Base-by-base conservation (phyloP, 2,797 vertebrate genomes). In the Lindbergichthys nudifrons region DNA sequence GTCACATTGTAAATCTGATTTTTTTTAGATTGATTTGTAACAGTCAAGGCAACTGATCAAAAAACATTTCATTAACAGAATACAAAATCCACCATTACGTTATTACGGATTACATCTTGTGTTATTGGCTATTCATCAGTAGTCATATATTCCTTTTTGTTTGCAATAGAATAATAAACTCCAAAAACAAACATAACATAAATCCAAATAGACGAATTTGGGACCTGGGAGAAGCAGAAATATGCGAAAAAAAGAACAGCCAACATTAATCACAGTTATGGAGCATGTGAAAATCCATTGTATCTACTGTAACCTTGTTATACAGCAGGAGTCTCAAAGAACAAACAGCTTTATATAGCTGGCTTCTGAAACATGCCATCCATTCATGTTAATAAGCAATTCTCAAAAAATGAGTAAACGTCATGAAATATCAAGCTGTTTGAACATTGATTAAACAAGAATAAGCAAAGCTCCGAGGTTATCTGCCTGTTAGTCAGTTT, bases 181-280 rank as follows among this genome's bases (percentile, higher is more conserved):
- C n/a, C 8, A 16, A 5, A 26, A 5, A 26, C 4, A 26, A 26
- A 26, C 26, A 26, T 26, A 26, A 26, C 26, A 26, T 26, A 26
- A 5, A 26, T 26, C 26, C 26, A 5, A 26, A 26, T 26, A 26
- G 26, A 26, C 26, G 4, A 26, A 26, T 26, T 26, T 26, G 26
- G 26, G 26, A 26, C 4, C 26, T 26, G 4, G 26, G 26, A 26
- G 26, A 26, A 26, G 26, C 26, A 26, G 26, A 26, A 26, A 26
- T 26, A 26, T 26, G 26, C 26, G 4, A 26, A 26, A 26, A 26
- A 32, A 65, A 30, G 12, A 11, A 46, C 32, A 41, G 43, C 26
- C 21, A 51, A 21, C 45, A 63, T 63, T 14, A 68, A 32, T 50
- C 65, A 36, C 14, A 2, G 36, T 65, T 48, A 26, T 2, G 65